Evolutionary conservation across 37 sponge, comb jelly and placozoan species (phyloP).

Genomic region (Aphrocallistes beatrix): DNA sequence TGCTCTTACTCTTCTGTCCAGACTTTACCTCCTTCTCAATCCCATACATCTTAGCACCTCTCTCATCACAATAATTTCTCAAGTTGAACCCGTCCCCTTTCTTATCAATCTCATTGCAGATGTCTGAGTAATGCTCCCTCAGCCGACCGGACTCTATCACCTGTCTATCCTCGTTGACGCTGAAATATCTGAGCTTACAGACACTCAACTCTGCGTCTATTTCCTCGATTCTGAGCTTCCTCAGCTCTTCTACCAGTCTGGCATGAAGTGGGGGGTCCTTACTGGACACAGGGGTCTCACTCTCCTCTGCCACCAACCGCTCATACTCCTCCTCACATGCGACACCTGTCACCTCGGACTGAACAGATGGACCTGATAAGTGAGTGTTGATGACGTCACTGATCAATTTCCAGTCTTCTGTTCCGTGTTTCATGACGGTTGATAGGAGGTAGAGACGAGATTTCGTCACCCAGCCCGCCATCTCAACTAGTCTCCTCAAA

Average conservation of each 20-base stretch:
- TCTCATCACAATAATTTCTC: background rate
- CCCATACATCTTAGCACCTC: background rate
- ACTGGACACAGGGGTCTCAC: background rate
- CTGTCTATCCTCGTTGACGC: background rate
- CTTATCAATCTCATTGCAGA: background rate
- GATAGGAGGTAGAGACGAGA: background rate
- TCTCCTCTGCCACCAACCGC: background rate
- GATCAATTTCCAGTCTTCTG: background rate
- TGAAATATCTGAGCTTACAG: background rate
- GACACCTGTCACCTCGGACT: background rate
- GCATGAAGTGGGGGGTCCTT: background rate
- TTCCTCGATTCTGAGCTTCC: background rate
- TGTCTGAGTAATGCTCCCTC: background rate
- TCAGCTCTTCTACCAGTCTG: background rate
- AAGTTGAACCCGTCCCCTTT: background rate
- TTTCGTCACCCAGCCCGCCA: background rate
- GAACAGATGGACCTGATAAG: background rate
- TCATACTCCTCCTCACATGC: background rate
- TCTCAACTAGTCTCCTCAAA: background rate
- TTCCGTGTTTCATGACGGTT: slow-evolving; percentile 1
- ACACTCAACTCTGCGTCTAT: background rate
- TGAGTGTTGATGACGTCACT: background rate
- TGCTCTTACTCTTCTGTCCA: background rate
- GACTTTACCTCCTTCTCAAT: background rate
- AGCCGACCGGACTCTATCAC: background rate